Base-by-base conservation (phyloP, 2,797 vertebrate genomes). In the Limnodromus scolopaceus region DNA sequence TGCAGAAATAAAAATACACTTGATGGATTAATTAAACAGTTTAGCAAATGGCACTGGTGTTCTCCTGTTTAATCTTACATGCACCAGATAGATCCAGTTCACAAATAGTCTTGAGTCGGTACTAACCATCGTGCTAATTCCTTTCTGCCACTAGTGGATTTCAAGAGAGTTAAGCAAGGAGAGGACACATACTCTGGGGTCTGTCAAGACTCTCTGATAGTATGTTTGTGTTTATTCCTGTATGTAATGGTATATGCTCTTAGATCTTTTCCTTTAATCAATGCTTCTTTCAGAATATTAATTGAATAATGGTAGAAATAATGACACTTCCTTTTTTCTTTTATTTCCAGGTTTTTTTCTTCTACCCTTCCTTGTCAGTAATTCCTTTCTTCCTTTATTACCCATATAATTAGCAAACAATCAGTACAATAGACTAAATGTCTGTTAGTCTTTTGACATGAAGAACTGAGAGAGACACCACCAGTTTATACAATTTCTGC, bases 141-240 rank as follows among this genome's bases (percentile, higher is more conserved):
- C 13, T 28, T 76, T 78, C 41, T 87, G 61, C 46, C 16, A 11
- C 15, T 28, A 24, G 54, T 1, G 2, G 45, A 24, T 80, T 66
- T 64, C 34, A 48, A 20, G 16, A 63, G 30, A 65, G 4, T 76
- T 71, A 79, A 63, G 60, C 27, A 43, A 76, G 13, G 14, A 81
- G 58, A 79, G 39, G 18, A 41, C 22, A 45, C 0, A 0, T 18
- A 38, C 32, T 30, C 25, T 3, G 2, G 9, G 11, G 13, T 51
- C 17, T 77, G 36, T 63, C n/a, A 87, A 43, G 81, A 22, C 38
- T 72, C 24, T 55, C 51, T 54, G 39, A 77, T 69, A 58, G n/a
- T n/a, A n/a, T n/a, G 28, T 38, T 60, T 81, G 34, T 94, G 46
- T 18, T 68, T 81, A 41, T 76, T 78, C 41, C 27, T 46, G 6